Base-by-base conservation (phyloP, 2,113 vertebrate species). In the Cygnus buccinator region DNA sequence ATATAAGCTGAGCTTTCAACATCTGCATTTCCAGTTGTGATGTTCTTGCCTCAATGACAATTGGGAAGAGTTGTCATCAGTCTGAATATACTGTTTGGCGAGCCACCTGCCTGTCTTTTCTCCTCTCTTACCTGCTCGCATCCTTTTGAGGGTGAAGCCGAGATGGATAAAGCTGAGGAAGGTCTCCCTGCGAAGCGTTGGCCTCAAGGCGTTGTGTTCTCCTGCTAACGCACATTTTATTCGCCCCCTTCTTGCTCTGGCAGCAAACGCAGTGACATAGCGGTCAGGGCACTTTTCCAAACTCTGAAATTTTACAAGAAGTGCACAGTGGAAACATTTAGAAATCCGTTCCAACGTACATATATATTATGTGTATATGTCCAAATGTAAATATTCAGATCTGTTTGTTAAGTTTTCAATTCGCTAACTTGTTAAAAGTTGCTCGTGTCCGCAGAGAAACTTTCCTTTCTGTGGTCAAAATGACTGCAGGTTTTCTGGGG, bases 251-350 rank as follows among this genome's bases (percentile, higher is more conserved):
- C 75, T 81, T 82, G 77, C 68, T 93, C 95, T 97, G 96, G 94
- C 90, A 97, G 88, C 20, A 6, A 82, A 82, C 39, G 44, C 63
- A 72, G 71, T 97, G 88, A 75, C 15, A 4, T 67, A 31, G 68
- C 31, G 52, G 58, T 48, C 19, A 17, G 89, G 94, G 90, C 94
- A 58, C 87, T 82, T 71, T 73, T 93, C 96, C 91, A 93, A 88
- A 28, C 79, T 89, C 72, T 73, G 90, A 23, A 44, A 62, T 83
- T 97, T 97, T 97, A 96, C 95, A 63, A 97, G 95, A 92, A 79
- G 63, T 59, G 67, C 92, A 74, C 84, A 96, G 93, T 98, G 97
- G 98, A 98, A 97, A 98, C 88, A 94, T 78, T 95, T 94, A 88
- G 88, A 93, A 52, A 78, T 82, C 93, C 77, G 79, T 95, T 97